Percentiles rank a stretch among this genome's conserved stretches.
phyloP scores from a whole-genome alignment of 1,140 invertebrate species.

The Trachymyrmex septentrionalis region DNA sequence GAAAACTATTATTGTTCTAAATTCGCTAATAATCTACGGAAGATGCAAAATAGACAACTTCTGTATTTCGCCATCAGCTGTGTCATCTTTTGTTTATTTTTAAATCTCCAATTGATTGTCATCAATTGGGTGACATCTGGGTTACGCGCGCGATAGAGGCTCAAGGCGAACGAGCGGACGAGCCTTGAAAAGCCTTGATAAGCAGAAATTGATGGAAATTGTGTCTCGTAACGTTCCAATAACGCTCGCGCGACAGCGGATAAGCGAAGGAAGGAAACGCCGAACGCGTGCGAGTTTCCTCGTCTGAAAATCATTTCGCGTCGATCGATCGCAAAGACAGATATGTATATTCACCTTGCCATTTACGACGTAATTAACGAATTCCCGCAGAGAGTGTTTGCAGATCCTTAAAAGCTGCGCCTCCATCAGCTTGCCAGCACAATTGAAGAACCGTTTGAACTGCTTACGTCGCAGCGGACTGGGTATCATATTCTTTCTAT shows the following conservation, averaged over 20 bases:
- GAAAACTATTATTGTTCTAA: background rate
- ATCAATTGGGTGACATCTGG: background rate
- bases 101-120: background rate
- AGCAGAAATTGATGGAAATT: constrained; percentile 37
- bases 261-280: constrained; percentile 29
- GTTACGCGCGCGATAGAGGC: background rate
- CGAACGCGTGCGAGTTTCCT: constrained; percentile 17
- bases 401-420: constrained; percentile 93
- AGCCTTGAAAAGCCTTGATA: constrained; percentile 9
- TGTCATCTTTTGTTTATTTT: background rate
- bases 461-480: constrained; percentile 89
- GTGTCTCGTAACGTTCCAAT: constrained; percentile 20
- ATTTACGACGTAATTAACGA: constrained; percentile 90
- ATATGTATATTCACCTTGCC: constrained; percentile 49
- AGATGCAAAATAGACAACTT: background rate
- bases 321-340: background rate
- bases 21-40: background rate
- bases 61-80: background rate
- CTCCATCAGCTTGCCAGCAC: constrained; percentile 94
- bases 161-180: background rate
- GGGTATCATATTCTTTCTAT: constrained; percentile 92
- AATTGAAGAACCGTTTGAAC: constrained; percentile 94
- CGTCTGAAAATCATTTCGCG: constrained; percentile 31
- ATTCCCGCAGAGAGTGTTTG: constrained; percentile 92
- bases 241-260: background rate